phyloP scores from a whole-genome alignment of 2,797 vertebrate species.

The Sphenodon punctatus region DNA sequence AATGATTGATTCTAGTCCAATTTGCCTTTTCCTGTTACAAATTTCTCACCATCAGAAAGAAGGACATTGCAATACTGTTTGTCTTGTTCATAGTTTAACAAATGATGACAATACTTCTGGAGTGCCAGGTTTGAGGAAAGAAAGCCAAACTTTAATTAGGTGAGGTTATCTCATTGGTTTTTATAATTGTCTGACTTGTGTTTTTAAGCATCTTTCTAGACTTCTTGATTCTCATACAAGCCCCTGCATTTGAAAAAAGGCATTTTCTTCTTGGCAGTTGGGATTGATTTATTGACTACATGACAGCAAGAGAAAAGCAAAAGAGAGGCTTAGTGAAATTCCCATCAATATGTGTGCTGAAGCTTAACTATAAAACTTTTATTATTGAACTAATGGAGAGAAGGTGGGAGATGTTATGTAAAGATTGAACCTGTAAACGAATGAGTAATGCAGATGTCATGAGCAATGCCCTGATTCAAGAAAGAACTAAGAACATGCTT shows the following conservation, averaged over 20 bases:
- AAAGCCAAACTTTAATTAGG: neutral
- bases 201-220: slow-evolving; percentile 7
- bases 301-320: neutral
- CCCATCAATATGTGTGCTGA: neutral
- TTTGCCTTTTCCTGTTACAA: neutral
- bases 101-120: neutral
- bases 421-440: neutral
- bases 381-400: slow-evolving; percentile 20
- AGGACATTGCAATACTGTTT: neutral
- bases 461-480: neutral
- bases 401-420: neutral
- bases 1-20: neutral
- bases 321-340: slow-evolving; percentile 13
- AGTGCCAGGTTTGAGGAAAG: neutral
- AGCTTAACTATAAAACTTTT: neutral
- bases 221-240: neutral
- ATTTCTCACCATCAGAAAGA: neutral
- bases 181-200: neutral
- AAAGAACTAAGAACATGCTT: neutral
- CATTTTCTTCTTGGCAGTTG: neutral
- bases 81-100: neutral
- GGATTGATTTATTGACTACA: slow-evolving; percentile 23
- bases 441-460: neutral
- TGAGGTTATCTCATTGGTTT: neutral
- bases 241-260: neutral